Conservation (phyloP, 2,113 vertebrate genomes). For the Microcebus jonahi region DNA sequence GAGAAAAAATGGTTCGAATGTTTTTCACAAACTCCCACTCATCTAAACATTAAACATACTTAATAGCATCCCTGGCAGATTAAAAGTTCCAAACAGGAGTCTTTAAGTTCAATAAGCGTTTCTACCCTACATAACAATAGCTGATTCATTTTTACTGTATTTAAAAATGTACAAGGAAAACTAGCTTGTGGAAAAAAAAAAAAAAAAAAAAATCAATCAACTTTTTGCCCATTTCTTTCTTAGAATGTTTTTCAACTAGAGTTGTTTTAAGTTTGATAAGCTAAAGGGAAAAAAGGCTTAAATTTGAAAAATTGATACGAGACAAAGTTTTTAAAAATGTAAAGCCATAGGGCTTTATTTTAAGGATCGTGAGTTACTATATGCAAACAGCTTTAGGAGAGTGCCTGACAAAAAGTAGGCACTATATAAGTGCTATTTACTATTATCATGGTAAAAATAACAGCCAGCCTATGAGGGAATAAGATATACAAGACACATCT, state of each 20-base stretch:
- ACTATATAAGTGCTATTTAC: background rate
- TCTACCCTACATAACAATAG: background rate
- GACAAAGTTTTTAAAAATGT: background rate
- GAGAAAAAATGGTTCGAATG: too few species aligned
- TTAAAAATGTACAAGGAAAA: background rate
- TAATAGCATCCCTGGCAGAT: background rate
- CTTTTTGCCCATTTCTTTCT: conserved; percentile 7
- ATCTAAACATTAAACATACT: conserved; percentile 21
- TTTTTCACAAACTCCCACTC: background rate
- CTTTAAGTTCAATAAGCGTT: background rate
- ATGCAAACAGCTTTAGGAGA: background rate
- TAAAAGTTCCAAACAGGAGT: background rate
- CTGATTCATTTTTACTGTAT: background rate
- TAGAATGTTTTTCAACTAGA: background rate
- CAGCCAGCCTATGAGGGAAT: background rate
- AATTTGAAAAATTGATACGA: background rate
- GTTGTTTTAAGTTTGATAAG: conserved; percentile 24
- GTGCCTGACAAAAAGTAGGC: background rate
- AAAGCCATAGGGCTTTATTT: background rate
- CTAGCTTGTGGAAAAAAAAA: background rate
- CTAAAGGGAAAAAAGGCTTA: background rate
- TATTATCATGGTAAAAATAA: background rate
- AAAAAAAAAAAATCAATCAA: background rate
- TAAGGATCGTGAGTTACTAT: background rate
- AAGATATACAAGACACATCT: background rate